Percentiles rank a stretch among this genome's conserved stretches.
These are phyloP conservation scores for Melanotaenia parkinsoni DNA, from an alignment of 2,797 vertebrate genomes.

Conservation along the genomic window DNA sequence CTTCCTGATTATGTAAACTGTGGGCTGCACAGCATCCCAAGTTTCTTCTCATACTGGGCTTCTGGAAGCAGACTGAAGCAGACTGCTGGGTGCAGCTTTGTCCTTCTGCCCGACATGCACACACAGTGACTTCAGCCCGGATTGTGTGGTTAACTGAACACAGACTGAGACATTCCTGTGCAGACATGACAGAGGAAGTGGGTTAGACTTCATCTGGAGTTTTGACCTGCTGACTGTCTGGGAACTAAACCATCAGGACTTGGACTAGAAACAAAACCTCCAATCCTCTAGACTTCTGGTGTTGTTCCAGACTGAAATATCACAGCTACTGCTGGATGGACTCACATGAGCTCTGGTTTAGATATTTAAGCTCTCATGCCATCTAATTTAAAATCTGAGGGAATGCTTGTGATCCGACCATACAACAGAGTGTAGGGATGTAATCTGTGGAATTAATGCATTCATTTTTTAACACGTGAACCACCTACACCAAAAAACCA, in stretches of 20 bases:
- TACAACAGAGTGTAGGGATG: too few species aligned
- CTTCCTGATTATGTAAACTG: neutral
- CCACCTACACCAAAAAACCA: too few species aligned
- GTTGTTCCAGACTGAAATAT: conserved; percentile 1
- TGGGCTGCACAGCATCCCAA: neutral
- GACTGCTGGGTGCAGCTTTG: conserved; percentile 22
- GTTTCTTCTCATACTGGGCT: neutral
- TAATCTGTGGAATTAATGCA: too few species aligned
- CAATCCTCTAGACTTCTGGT: neutral
- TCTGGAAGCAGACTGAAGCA: neutral
- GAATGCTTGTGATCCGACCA: neutral
- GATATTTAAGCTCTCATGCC: neutral
- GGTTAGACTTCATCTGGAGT: conserved; percentile 17
- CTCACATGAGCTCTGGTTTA: neutral
- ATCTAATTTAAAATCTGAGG: neutral
- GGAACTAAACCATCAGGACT: neutral
- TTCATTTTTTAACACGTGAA: too few species aligned
- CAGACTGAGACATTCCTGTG: neutral
- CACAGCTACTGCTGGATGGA: neutral
- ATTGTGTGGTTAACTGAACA: conserved; percentile 5
- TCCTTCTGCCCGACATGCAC: conserved; percentile 36
- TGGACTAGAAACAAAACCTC: neutral
- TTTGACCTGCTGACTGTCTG: conserved; percentile 26
- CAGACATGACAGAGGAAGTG: neutral
- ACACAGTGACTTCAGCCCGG: conserved; percentile 3